A percentile compares a stretch with the other conserved stretches of the same genome.
Evolutionary conservation across 2,113 vertebrate genomes (phyloP).

Genomic region (Otocyon megalotis): DNA sequence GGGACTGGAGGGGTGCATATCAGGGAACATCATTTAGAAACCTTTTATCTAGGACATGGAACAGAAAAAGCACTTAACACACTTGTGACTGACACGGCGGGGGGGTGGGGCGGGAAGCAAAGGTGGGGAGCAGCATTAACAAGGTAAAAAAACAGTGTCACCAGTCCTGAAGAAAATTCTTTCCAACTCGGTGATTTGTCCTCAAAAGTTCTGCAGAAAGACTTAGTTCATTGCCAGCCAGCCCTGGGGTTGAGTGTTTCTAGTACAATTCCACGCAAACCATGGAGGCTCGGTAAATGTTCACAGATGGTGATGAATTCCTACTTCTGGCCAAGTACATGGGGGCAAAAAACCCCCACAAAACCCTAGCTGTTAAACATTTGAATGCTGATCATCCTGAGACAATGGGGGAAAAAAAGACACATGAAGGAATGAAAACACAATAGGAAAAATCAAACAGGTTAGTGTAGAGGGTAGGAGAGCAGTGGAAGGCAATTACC

Average conservation of each 20-base stretch:
- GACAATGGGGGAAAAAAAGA: background rate
- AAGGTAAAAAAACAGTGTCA: background rate
- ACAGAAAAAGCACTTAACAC: background rate
- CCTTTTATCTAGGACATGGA: slow-evolving; percentile 2
- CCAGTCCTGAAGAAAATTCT: background rate
- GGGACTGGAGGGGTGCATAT: background rate
- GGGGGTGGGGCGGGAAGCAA: background rate
- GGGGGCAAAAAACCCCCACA: background rate
- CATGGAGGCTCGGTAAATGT: background rate
- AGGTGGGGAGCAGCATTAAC: background rate
- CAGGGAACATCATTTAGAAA: background rate
- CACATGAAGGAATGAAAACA: background rate
- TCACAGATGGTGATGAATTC: slow-evolving; percentile 55
- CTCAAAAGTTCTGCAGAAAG: slow-evolving; percentile 54
- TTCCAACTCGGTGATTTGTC: slow-evolving; percentile 27
- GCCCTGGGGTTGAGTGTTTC: background rate
- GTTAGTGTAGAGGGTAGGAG: background rate
- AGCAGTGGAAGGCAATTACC: background rate
- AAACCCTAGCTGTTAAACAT: slow-evolving; percentile 14
- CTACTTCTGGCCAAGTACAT: slow-evolving; percentile 35
- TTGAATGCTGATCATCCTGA: background rate
- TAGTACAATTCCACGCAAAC: slow-evolving; percentile 1
- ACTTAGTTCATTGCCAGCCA: background rate
- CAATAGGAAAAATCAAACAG: background rate
- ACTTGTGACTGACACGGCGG: background rate